Evolutionary conservation across 2,797 vertebrate genomes (phyloP), one percentile per base, ranked within the genome.

Genomic region (Menidia menidia): DNA sequence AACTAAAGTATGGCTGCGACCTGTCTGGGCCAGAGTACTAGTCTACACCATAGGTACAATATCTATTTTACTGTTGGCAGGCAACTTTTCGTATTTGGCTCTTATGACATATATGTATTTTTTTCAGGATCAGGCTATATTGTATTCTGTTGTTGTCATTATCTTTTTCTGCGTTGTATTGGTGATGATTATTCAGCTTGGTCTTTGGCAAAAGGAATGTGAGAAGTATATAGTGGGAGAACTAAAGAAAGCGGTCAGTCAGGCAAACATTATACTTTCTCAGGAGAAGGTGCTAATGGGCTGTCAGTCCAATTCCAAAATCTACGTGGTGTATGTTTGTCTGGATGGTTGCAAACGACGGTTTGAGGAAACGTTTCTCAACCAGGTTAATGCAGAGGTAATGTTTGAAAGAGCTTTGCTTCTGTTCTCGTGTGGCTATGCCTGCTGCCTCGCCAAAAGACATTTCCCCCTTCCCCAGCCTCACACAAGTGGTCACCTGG

Each of bases 251-350:
- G 45, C 45, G n/a, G n/a, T 19, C 6, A n/a, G n/a, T 48, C 8
- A 48, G 45, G 45, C 45, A 18, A 48, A 48, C 45, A 48, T n/a
- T 18, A 48, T 48, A 0, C 45, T 48, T n/a, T 48, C n/a, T 48
- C 3, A 3, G 7, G 45, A 48, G n/a, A 48, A 48, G n/a, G 45
- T 48, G n/a, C 18, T 48, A 48, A 48, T 89, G 68, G 90, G 90
- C 32, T 87, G 84, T 54, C 35, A n/a, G 39, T 85, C 85, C 31
- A 68, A 25, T 64, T 68, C 67, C 39, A 83, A 89, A 54, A 68
- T 93, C 3, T 33, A 64, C 52, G 66, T 92, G 18, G 82, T 91
- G 14, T 93, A 90, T 16, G 70, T 92, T 70, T 80, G 66, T 53
- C 71, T 92, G 33, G 67, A 48, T 0, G 60, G 51, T 3, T 94